A percentile compares a stretch with the other conserved stretches of the same genome.
Evolutionary conservation across 1,140 invertebrate species (phyloP).

Genomic region (Arion vulgaris): DNA sequence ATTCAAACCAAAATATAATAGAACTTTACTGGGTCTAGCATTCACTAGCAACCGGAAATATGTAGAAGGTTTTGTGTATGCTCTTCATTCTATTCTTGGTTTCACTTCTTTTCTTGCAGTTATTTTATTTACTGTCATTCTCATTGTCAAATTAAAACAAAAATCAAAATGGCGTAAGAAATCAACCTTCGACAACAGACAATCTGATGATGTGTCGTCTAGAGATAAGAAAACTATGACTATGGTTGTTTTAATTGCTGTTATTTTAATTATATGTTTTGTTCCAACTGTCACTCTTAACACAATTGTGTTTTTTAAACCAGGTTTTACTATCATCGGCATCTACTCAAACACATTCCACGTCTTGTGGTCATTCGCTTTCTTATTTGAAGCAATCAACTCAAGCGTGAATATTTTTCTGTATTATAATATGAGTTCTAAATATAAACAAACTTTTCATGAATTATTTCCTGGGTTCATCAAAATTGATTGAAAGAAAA

Average conservation of each 20-base stretch:
- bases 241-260: not conserved
- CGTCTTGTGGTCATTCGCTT: not conserved
- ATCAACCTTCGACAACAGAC: not conserved
- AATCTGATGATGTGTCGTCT: not conserved
- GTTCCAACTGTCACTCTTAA: not conserved
- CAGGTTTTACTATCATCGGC: not conserved
- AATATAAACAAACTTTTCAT: not conserved
- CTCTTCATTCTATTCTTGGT: not conserved
- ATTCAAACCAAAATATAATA: not conserved
- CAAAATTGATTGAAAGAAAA: too few relatives aligned
- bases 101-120: not conserved
- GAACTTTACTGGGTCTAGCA: not conserved
- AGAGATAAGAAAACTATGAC: not conserved
- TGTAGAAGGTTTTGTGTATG: not conserved
- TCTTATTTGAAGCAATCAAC: conserved; percentile 10
- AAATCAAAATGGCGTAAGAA: not conserved
- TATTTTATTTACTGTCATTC: not conserved
- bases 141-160: not conserved
- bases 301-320: not conserved
- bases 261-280: not conserved
- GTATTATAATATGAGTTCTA: conserved; percentile 8
- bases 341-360: not conserved
- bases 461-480: not conserved
- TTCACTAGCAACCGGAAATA: not conserved
- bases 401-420: conserved; percentile 16